Conservation (phyloP, 2,113 vertebrate species). For the Rhinolophus sinicus region DNA sequence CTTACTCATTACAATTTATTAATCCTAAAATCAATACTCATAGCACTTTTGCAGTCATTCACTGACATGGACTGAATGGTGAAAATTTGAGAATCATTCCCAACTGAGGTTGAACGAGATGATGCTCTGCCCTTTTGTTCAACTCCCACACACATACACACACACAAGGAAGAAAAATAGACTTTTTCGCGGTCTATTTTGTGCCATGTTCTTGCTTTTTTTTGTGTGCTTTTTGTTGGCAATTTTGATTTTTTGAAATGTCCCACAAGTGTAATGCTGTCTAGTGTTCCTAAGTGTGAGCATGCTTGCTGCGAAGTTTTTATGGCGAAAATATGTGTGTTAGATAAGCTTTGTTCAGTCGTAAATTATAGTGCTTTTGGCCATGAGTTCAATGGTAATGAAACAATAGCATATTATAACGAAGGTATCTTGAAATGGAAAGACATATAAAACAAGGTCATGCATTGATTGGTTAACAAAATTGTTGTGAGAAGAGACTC, state of each 20-base stretch:
- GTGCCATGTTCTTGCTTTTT: background rate
- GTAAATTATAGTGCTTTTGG: background rate
- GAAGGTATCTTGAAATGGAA: background rate
- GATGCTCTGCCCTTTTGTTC: background rate
- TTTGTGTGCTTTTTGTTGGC: constrained; percentile 2
- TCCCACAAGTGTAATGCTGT: background rate
- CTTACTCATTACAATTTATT: background rate
- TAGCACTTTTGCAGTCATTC: background rate
- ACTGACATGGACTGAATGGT: background rate
- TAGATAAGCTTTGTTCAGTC: background rate
- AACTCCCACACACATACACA: too few relatives aligned
- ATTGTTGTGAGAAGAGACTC: background rate
- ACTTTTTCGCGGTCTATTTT: background rate
- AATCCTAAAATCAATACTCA: background rate
- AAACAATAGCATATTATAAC: background rate
- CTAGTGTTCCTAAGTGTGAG: background rate
- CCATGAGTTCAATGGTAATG: background rate
- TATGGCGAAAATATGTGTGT: background rate
- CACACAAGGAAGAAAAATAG: too few relatives aligned
- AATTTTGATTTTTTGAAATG: constrained; percentile 4
- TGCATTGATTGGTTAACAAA: background rate
- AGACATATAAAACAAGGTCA: background rate
- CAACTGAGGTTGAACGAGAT: background rate
- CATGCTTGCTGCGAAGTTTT: background rate
- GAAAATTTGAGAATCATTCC: background rate